Conservation (phyloP, 2,113 vertebrate genomes). For the Candoia aspera region DNA sequence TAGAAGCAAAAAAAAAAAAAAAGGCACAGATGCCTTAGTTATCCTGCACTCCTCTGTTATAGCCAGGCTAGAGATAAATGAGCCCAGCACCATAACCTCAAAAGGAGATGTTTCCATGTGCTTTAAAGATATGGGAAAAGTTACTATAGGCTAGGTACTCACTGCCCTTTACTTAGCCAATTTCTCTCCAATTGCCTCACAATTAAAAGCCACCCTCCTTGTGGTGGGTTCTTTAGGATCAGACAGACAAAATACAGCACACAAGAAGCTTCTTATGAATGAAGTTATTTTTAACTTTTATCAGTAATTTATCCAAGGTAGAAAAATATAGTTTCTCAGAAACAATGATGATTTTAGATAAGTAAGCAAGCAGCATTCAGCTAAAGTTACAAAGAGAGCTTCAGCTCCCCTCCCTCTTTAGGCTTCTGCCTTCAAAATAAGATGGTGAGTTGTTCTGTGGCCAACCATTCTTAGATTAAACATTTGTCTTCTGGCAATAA, state of each 20-base stretch:
- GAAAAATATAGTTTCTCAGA: background rate
- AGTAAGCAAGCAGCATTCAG: background rate
- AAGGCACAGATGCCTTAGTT: background rate
- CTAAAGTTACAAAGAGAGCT: background rate
- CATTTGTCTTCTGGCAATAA: background rate
- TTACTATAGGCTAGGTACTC: background rate
- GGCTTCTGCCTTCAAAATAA: background rate
- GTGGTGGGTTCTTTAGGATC: background rate
- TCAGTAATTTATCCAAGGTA: background rate
- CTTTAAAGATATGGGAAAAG: background rate
- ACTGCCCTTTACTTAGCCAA: slow-evolving; percentile 22
- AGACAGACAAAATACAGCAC: background rate
- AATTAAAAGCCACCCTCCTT: slow-evolving; percentile 27
- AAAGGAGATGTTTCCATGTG: background rate
- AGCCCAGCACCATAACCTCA: background rate
- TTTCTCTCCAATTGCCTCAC: background rate
- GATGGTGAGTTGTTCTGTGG: background rate
- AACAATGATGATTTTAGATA: background rate
- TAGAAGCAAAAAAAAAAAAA: background rate
- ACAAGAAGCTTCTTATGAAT: background rate
- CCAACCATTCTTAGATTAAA: background rate
- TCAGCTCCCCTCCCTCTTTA: background rate
- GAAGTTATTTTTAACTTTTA: background rate
- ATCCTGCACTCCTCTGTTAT: background rate
- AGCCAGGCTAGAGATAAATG: background rate